A percentile compares a stretch with the other conserved stretches of the same genome.
Evolutionary conservation across 2,797 vertebrate species (phyloP).

Genomic region (Gallinago solitaria): DNA sequence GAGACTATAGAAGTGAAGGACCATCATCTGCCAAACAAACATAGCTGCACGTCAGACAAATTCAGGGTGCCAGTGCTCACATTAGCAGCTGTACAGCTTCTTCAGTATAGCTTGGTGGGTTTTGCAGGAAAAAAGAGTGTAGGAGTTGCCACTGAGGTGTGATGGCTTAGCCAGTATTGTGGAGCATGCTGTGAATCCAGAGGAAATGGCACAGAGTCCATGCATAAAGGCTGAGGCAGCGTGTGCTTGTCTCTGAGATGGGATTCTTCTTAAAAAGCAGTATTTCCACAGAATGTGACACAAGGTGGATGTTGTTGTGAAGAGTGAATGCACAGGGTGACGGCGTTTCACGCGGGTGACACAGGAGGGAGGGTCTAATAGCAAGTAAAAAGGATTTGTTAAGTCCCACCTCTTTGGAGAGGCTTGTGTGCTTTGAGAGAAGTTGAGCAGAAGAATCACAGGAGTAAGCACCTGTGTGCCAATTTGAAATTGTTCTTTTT

Average conservation of each 20-base stretch:
- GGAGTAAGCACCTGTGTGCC: fast-evolving
- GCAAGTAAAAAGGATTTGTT: background rate
- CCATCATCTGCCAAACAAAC: background rate
- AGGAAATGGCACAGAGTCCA: background rate
- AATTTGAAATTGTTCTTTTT: background rate
- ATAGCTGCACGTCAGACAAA: background rate
- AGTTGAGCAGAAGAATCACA: background rate
- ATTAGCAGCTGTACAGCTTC: background rate
- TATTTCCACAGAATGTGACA: background rate
- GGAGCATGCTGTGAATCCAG: background rate
- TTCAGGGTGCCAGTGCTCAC: background rate
- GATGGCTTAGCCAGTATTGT: background rate
- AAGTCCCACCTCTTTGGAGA: background rate
- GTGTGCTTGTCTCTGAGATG: background rate
- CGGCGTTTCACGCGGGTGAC: background rate
- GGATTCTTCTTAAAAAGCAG: background rate
- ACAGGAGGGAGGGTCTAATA: background rate
- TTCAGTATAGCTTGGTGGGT: background rate
- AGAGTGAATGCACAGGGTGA: background rate
- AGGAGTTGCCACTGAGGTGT: background rate
- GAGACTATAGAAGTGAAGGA: background rate
- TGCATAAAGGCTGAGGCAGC: background rate
- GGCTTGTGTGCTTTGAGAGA: background rate
- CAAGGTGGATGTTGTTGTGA: background rate
- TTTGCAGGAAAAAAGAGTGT: background rate